Base-by-base conservation (phyloP, 2,797 vertebrate species). In the Spheniscus humboldti region DNA sequence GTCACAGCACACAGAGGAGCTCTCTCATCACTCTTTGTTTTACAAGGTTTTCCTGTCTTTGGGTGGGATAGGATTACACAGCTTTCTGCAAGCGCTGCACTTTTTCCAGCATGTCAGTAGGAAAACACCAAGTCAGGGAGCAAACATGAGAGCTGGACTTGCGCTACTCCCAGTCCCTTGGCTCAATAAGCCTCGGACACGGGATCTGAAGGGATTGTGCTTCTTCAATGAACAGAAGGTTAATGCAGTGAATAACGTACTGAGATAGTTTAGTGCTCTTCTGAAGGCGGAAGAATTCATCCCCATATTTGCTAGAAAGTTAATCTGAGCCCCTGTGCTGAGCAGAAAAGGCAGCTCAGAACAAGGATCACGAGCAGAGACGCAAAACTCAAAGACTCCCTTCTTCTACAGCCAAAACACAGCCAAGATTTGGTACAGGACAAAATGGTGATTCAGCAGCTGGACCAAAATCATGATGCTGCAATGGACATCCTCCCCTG, bases 11-110 rank as follows among this genome's bases (percentile, higher is more conserved):
- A 76, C 89, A 96, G 87, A 97, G 92, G 84, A 90, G 91, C 75
- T 74, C 88, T 80, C 96, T 94, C 95, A 78, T 88, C 91, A 8
- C 76, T 84, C 92, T 39, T 69, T 90, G 91, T 86, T 95, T 96
- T 55, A 92, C 92, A 91, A 69, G 73, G 85, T 93, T 91, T 97
- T 92, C 85, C 96, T 94, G 94, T 27, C 94, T 94, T 86, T 52
- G 81, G 30, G 90, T 45, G 81, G 92, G 93, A 4, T 96, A 86
- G 92, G 72, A 81, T 96, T 97, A 90, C 96, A 53, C 0, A 6
- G 72, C 45, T 91, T 96, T 97, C 90, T 95, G 95, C 96, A 96
- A 96, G 89, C 93, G 37, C 81, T 75, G 90, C 93, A 84, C 60
- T 94, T 96, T 83, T 94, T 16, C 63, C 87, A 87, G 81, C 2